Percentiles rank a stretch among this genome's conserved stretches.
Evolutionary conservation across 2,888 invertebrate species (phyloP).

Genomic region (Leptinotarsa rubiginosa): DNA sequence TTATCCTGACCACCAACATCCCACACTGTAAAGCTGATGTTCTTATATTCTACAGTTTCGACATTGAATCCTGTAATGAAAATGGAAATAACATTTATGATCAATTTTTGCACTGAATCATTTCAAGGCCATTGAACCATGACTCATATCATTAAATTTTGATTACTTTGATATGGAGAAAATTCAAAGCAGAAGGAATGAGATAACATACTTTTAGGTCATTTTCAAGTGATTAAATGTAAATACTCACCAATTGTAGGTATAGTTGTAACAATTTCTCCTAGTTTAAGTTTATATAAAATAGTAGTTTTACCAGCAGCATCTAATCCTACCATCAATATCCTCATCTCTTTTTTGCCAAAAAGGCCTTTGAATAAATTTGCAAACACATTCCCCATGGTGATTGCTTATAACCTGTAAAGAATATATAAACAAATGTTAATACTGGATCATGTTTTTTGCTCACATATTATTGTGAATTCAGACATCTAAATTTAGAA

Average conservation of each 20-base stretch:
- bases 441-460: neutral
- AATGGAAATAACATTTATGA: slow-evolving; percentile 20
- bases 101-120: slow-evolving; percentile 22
- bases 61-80: slow-evolving; percentile 89
- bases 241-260: slow-evolving; percentile 93
- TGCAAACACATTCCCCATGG: slow-evolving; percentile 98
- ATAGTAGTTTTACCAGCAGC: slow-evolving; percentile 99
- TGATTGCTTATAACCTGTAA: slow-evolving; percentile 69
- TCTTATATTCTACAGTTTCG: slow-evolving; percentile 99
- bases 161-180: neutral
- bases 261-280: slow-evolving; percentile 99
- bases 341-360: slow-evolving; percentile 99
- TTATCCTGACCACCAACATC: slow-evolving; percentile 98
- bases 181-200: neutral
- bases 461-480: slow-evolving; percentile 16
- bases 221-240: neutral
- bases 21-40: slow-evolving; percentile 99
- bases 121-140: slow-evolving; percentile 48
- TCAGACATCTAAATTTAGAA: slow-evolving; percentile 56
- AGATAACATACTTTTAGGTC: neutral
- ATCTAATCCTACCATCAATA: slow-evolving; percentile 99
- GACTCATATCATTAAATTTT: slow-evolving; percentile 36
- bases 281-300: slow-evolving; percentile 99
- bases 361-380: slow-evolving; percentile 99
- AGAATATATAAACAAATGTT: slow-evolving; percentile 32